A percentile compares a stretch with the other conserved stretches of the same genome.
Conservation (phyloP, 2,888 invertebrate genomes). For the Spicauda simplicius region DNA sequence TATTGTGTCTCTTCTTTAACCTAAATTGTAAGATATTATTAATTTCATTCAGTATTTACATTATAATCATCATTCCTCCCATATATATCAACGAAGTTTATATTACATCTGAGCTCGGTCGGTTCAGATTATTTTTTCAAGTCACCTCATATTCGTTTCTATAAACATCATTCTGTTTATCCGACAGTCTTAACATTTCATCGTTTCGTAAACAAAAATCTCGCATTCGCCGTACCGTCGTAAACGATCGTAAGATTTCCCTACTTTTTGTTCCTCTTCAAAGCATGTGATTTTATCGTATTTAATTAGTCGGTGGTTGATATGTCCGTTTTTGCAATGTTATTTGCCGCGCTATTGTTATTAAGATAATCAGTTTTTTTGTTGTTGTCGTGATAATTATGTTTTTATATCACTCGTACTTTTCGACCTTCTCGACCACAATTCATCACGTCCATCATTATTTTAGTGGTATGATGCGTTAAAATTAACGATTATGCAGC, state of each 20-base stretch:
- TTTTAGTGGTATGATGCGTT: neutral
- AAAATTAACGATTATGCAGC: slow-evolving; percentile 4
- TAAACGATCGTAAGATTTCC: slow-evolving; percentile 1
- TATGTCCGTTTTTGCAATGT: slow-evolving; percentile 6
- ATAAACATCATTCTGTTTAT: slow-evolving; percentile 45
- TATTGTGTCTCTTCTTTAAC: neutral
- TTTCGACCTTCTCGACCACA: slow-evolving; percentile 6
- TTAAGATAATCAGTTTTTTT: slow-evolving; percentile 4
- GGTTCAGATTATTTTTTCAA: slow-evolving; percentile 47
- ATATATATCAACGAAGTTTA: slow-evolving; percentile 7
- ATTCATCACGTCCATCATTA: slow-evolving; percentile 7
- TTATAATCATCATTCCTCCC: neutral
- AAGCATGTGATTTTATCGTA: neutral
- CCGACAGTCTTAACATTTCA: slow-evolving; percentile 28
- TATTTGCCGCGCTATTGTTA: slow-evolving; percentile 7
- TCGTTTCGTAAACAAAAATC: slow-evolving; percentile 35
- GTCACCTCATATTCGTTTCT: slow-evolving; percentile 46
- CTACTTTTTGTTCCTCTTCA: slow-evolving; percentile 7
- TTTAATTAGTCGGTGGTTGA: slow-evolving; percentile 3
- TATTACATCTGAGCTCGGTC: slow-evolving; percentile 15
- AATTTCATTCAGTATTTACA: neutral
- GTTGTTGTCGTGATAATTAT: slow-evolving; percentile 4
- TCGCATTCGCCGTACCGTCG: neutral
- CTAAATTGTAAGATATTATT: neutral
- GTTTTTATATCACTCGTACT: slow-evolving; percentile 11